phyloP scores from a whole-genome alignment of 1,140 invertebrate species.

The Tetragonula clypearis region DNA sequence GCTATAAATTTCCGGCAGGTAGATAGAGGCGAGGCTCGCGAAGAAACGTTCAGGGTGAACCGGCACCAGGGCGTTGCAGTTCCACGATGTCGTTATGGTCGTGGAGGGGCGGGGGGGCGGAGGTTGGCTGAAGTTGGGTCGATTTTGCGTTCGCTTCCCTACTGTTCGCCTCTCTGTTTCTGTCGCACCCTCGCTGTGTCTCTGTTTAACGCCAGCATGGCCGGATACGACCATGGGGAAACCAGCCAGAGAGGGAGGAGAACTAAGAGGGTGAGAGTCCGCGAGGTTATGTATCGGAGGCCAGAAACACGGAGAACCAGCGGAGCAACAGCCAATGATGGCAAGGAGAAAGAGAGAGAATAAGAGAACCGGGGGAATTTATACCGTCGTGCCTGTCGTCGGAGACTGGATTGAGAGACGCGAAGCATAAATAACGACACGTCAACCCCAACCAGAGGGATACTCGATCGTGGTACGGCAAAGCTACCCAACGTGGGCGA shows the following conservation, averaged over 20 bases:
- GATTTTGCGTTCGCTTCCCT: conserved; percentile 66
- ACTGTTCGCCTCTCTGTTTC: conserved; percentile 22
- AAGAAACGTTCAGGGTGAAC: conserved; percentile 32
- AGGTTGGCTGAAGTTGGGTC: conserved; percentile 65
- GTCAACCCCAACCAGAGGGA: conserved; percentile 49
- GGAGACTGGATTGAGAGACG: conserved; percentile 62
- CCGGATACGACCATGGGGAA: conserved; percentile 11
- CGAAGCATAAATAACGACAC: conserved; percentile 68
- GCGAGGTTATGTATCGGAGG: conserved; percentile 42
- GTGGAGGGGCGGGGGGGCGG: conserved; percentile 55
- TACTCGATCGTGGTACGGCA: conserved; percentile 1
- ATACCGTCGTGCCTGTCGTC: conserved; percentile 62
- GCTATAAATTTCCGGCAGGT: conserved; percentile 46
- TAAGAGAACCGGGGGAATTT: conserved; percentile 52
- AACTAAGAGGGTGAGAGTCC: conserved; percentile 57
- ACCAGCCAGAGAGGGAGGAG: conserved; percentile 31
- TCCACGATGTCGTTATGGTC: conserved; percentile 45
- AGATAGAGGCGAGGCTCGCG: conserved; percentile 14
- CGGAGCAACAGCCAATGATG: conserved; percentile 35
- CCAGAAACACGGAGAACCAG: conserved; percentile 36
- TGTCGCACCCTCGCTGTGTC: accelerated
- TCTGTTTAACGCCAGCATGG: conserved; percentile 32
- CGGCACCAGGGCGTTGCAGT: conserved; percentile 50
- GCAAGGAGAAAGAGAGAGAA: not conserved
- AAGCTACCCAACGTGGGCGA: conserved; percentile 29